phyloP scores from a whole-genome alignment of 92 coral and sea anemone genomes.

The Heliopora coerulea region DNA sequence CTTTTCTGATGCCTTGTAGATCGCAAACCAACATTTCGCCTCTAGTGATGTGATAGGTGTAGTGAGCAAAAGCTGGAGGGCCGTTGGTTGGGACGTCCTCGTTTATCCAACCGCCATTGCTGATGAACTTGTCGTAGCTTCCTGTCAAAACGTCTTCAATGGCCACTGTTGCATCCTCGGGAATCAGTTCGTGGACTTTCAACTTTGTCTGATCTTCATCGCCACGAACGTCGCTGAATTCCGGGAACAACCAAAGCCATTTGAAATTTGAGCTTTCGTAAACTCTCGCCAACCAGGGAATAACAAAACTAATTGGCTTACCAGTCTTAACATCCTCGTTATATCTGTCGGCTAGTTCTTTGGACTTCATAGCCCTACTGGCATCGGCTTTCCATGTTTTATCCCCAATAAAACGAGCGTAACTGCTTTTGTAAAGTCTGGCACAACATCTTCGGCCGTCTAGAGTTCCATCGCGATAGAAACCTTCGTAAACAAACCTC shows the following conservation, averaged over 20 bases:
- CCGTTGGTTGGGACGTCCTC: not conserved
- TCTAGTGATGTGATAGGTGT: not conserved
- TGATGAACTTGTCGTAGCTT: not conserved
- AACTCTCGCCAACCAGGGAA: constrained; percentile 3
- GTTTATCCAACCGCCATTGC: constrained; percentile 1
- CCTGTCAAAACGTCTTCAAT: not conserved
- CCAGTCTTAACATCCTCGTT: not conserved
- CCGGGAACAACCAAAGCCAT: constrained; percentile 14
- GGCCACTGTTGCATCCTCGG: not conserved
- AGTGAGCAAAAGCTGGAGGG: constrained; percentile 1
- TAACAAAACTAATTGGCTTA: not conserved
- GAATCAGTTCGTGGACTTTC: not conserved
- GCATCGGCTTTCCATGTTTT: not conserved
- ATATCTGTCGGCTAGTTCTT: not conserved
- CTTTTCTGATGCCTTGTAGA: constrained; percentile 1
- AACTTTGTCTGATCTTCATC: not conserved
- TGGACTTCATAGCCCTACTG: not conserved
- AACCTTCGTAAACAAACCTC: not conserved
- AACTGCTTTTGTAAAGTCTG: not conserved
- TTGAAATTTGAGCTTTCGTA: constrained; percentile 1
- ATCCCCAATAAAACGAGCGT: not conserved
- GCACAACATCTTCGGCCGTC: not conserved
- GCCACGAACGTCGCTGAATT: constrained; percentile 3
- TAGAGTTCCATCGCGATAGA: not conserved
- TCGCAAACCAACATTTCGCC: constrained; percentile 5